Base-by-base conservation (phyloP, 92 coral and sea anemone genomes). In the Meandrina meandrites region DNA sequence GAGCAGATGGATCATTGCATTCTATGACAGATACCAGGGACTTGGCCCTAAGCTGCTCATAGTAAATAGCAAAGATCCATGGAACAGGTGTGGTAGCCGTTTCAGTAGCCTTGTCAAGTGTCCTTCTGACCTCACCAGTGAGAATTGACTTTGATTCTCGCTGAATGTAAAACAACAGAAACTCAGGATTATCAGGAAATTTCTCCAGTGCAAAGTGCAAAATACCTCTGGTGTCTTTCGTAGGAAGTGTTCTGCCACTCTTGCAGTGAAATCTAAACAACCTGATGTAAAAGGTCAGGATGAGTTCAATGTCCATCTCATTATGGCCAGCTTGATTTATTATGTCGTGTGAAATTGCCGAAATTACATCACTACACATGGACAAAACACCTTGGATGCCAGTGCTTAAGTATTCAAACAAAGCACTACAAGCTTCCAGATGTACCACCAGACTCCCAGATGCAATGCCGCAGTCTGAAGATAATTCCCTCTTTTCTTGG, bases 81-180 rank as follows among this genome's bases (percentile, higher is more conserved):
- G 95, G 98, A 34, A 95, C 77, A 10, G 98, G 97, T 7, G 97
- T 89, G 34, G 82, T 48, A 8, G 98, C 98, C 35, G 42, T 67
- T 30, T 77, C 90, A 34, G 89, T 80, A 21, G 82, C 88, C 81
- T 88, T 90, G 88, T 97, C 99, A 88, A 97, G 94, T 53, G 90
- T 92, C 81, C 99, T 92, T 64, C 99, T 91, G 22, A 91, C 83
- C 75, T 93, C 91, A 80, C 92, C 91, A 53, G 96, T 90, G 57
- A 93, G 89, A 88, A 92, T 92, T 5, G 99, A 97, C 83, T 89
- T 95, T 53, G 92, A 84, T 86, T 97, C 98, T 30, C 88, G 91
- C 79, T 84, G 89, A 60, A 92, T 86, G 77, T 83, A 95, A 70
- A 92, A 93, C 5, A 88, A 90, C 35, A 97, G 84, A 72, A 97